A percentile compares a stretch with the other conserved stretches of the same genome.
These are phyloP conservation scores for Andrena praecox DNA, from an alignment of 2,888 invertebrate genomes.

Conservation along the genomic window DNA sequence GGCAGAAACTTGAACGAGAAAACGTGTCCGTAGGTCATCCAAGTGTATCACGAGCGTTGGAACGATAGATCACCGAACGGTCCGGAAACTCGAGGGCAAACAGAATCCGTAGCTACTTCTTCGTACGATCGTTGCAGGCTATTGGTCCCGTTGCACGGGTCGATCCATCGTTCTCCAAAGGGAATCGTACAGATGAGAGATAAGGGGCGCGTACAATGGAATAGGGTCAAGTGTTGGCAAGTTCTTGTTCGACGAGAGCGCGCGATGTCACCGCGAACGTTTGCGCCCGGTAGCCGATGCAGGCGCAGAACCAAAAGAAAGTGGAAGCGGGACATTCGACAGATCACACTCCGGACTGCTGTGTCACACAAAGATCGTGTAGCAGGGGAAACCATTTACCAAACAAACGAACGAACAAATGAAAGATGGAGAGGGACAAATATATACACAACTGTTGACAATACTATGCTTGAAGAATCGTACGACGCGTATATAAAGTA, in stretches of 20 bases:
- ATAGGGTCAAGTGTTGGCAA: constrained; percentile 30
- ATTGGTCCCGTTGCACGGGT: constrained; percentile 46
- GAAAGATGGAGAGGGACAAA: constrained; percentile 51
- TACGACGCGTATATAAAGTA: constrained; percentile 81
- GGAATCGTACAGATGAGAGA: constrained; percentile 1
- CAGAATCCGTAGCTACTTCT: constrained; percentile 10
- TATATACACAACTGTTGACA: constrained; percentile 83
- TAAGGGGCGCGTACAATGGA: constrained; percentile 25
- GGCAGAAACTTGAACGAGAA: neutral
- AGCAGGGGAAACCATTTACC: constrained; percentile 61
- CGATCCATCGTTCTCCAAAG: constrained; percentile 43
- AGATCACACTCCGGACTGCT: constrained; percentile 66
- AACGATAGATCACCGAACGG: constrained; percentile 8
- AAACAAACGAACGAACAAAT: constrained; percentile 23
- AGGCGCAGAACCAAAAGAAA: constrained; percentile 67
- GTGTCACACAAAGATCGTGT: constrained; percentile 55
- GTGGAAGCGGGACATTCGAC: constrained; percentile 33
- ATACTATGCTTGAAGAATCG: constrained; percentile 83
- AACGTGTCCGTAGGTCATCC: constrained; percentile 11
- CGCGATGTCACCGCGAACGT: constrained; percentile 60
- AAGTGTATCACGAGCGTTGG: constrained; percentile 8
- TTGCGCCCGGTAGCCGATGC: constrained; percentile 70
- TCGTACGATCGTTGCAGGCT: constrained; percentile 29
- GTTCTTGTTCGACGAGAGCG: constrained; percentile 46
- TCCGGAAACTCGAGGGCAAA: neutral